A percentile compares a stretch with the other conserved stretches of the same genome.
Evolutionary conservation across 2,888 invertebrate species (phyloP).

Genomic region (Cyaniris semiargus): DNA sequence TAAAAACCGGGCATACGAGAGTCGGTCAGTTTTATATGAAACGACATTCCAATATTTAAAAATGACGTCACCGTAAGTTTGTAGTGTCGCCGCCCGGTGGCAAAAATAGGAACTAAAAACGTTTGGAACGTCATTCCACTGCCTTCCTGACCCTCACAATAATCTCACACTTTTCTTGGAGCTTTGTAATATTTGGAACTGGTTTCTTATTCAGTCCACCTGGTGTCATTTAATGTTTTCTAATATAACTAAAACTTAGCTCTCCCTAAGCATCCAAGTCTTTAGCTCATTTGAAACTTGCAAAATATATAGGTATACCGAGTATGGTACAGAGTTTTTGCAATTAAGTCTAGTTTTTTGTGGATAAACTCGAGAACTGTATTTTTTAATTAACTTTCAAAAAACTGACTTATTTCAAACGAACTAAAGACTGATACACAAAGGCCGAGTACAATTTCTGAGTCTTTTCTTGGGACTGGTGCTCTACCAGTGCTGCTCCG

Average conservation of each 20-base stretch:
- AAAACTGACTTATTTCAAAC: no score
- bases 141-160: not conserved
- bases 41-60: not conserved
- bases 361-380: no score
- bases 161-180: not conserved
- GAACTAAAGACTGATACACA: not conserved
- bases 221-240: not conserved
- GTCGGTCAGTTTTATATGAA: not conserved
- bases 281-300: not conserved
- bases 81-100: slow-evolving; percentile 3
- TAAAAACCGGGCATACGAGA: not conserved
- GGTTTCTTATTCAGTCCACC: not conserved
- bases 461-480: not conserved
- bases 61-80: not conserved
- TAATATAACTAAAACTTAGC: not conserved
- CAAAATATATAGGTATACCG: no score
- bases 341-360: no score
- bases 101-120: slow-evolving; percentile 15
- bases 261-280: not conserved
- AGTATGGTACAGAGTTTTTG: no score
- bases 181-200: not conserved
- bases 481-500: slow-evolving; percentile 70
- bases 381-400: no score
- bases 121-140: not conserved
- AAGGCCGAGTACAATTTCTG: not conserved